phyloP scores from a whole-genome alignment of 1,140 invertebrate genomes.

The Sipha flava region DNA sequence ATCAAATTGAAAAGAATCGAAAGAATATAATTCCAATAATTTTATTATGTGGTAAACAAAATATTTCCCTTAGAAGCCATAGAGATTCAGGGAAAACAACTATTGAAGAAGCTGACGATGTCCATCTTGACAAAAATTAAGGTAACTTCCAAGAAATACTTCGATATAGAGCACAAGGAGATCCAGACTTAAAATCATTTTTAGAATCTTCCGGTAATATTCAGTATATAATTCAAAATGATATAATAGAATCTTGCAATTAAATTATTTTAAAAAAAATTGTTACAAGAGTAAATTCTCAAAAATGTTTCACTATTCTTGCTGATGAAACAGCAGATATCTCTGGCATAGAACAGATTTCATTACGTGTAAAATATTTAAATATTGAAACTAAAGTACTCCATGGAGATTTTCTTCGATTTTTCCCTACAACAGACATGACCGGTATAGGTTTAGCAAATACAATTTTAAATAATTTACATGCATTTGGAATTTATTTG shows the following conservation, averaged over 20 bases:
- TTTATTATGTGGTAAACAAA: not conserved
- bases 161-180: not conserved
- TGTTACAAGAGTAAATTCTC: constrained; percentile 24
- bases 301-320: constrained; percentile 29
- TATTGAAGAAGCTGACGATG: not conserved
- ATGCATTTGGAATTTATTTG: constrained; percentile 35
- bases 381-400: constrained; percentile 11
- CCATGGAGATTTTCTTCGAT: constrained; percentile 36
- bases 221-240: constrained; percentile 34
- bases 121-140: not conserved
- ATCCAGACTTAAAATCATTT: not conserved
- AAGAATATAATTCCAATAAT: not conserved
- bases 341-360: constrained; percentile 32
- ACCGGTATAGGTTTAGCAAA: constrained; percentile 36
- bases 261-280: constrained; percentile 20
- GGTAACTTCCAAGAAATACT: not conserved
- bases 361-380: constrained; percentile 34
- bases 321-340: constrained; percentile 36
- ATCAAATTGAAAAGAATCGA: no score
- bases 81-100: not conserved
- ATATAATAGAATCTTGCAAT: constrained; percentile 33
- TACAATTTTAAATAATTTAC: constrained; percentile 28
- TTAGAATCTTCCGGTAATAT: not conserved
- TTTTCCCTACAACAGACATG: constrained; percentile 37
- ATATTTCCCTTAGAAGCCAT: not conserved